phyloP scores from a whole-genome alignment of 2,797 vertebrate species.

The Hafferia zeledoni region DNA sequence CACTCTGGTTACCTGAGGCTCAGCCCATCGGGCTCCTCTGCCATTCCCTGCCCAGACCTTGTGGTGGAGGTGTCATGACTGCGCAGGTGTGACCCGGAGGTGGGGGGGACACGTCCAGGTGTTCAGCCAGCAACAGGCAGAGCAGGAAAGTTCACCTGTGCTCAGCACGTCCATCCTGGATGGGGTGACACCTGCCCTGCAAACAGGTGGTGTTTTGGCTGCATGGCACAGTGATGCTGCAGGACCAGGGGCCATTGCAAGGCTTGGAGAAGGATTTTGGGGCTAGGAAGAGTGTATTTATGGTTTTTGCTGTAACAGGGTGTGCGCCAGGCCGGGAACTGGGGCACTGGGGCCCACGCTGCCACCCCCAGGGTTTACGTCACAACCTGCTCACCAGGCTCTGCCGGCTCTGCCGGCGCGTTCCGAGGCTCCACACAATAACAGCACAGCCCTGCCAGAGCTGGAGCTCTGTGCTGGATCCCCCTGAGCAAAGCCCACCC shows the following conservation, averaged over 20 bases:
- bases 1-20: background rate
- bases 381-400: constrained; percentile 37
- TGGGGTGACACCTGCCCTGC: accelerated
- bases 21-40: accelerated
- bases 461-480: accelerated
- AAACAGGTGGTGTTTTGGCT: accelerated
- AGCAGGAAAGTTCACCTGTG: background rate
- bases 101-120: accelerated
- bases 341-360: background rate
- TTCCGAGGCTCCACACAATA: accelerated
- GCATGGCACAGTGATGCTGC: accelerated
- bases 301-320: background rate
- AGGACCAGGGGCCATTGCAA: accelerated
- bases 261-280: background rate
- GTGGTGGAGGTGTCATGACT: accelerated
- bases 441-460: background rate
- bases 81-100: accelerated
- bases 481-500: background rate
- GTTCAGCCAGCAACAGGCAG: background rate
- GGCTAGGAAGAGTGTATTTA: background rate
- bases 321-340: background rate
- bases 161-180: background rate
- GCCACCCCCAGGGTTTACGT: constrained; percentile 23
- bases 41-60: accelerated
- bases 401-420: background rate